Evolutionary conservation across 2,797 vertebrate genomes (phyloP).

Genomic region (Scolopax rusticola): DNA sequence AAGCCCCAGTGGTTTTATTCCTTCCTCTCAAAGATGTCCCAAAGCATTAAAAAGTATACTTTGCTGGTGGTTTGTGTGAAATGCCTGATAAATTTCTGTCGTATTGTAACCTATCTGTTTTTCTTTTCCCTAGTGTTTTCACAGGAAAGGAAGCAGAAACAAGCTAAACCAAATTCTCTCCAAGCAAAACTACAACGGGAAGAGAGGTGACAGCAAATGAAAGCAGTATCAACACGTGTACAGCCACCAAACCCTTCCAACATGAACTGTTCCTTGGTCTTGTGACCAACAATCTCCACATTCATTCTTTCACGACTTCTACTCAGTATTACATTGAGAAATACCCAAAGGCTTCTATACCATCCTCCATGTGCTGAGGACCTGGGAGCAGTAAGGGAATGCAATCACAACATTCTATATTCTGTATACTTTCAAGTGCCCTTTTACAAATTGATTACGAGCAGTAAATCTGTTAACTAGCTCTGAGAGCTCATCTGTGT

Average conservation of each 20-base stretch:
- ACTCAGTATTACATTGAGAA: background rate
- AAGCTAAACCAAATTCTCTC: background rate
- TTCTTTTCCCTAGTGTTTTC: background rate
- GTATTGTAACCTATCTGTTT: background rate
- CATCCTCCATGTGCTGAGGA: accelerated
- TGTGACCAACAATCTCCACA: background rate
- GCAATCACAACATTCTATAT: accelerated
- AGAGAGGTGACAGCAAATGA: background rate
- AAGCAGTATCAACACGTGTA: background rate
- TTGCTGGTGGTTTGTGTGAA: background rate
- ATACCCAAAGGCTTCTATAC: background rate
- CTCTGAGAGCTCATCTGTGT: background rate
- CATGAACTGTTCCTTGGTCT: background rate
- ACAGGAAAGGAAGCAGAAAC: background rate
- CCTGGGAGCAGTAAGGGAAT: background rate
- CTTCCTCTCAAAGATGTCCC: background rate
- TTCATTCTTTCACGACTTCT: background rate
- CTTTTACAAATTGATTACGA: background rate
- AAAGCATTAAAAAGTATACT: background rate
- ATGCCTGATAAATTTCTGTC: background rate
- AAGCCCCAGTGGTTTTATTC: background rate
- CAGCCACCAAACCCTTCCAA: background rate
- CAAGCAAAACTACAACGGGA: background rate
- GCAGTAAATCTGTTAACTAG: background rate
- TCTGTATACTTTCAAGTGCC: background rate